phyloP scores from a whole-genome alignment of 2,888 invertebrate species.

The Alcis repandata region DNA sequence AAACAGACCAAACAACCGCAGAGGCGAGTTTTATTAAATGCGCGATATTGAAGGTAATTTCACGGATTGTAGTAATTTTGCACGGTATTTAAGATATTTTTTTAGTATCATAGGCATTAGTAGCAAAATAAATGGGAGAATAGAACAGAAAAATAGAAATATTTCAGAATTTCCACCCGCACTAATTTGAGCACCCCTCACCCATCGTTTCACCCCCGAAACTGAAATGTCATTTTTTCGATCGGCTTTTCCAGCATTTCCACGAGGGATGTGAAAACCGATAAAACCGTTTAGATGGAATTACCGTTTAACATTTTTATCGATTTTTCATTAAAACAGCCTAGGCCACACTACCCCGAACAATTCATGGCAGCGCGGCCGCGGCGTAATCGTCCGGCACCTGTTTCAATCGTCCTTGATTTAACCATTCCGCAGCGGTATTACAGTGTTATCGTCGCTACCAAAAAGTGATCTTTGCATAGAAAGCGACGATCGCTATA shows the following conservation, averaged over 20 bases:
- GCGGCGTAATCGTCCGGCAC: too few relatives aligned
- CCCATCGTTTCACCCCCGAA: conserved; percentile 66
- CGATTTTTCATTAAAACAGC: too few relatives aligned
- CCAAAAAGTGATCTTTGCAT: too few relatives aligned
- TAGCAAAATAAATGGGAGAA: conserved; percentile 58
- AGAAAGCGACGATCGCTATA: too few relatives aligned
- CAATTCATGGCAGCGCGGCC: too few relatives aligned
- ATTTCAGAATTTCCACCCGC: conserved; percentile 64
- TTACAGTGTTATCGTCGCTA: too few relatives aligned
- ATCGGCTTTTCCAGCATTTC: conserved; percentile 60
- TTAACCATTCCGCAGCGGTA: too few relatives aligned
- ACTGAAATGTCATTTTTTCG: conserved; percentile 79
- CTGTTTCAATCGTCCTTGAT: too few relatives aligned
- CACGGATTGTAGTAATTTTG: conserved; percentile 26
- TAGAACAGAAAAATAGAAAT: conserved; percentile 66
- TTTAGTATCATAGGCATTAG: conserved; percentile 55
- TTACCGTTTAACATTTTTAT: neutral
- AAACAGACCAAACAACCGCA: conserved; percentile 44
- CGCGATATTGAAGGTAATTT: conserved; percentile 27
- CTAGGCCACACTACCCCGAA: too few relatives aligned
- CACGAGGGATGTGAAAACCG: conserved; percentile 46
- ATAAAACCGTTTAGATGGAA: neutral
- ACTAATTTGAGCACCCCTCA: conserved; percentile 63
- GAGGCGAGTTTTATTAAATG: conserved; percentile 36
- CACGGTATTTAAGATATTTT: conserved; percentile 32